Percentiles rank a stretch among this genome's conserved stretches.
Conservation (phyloP, 2,888 invertebrate genomes). For the Pecten maximus region DNA sequence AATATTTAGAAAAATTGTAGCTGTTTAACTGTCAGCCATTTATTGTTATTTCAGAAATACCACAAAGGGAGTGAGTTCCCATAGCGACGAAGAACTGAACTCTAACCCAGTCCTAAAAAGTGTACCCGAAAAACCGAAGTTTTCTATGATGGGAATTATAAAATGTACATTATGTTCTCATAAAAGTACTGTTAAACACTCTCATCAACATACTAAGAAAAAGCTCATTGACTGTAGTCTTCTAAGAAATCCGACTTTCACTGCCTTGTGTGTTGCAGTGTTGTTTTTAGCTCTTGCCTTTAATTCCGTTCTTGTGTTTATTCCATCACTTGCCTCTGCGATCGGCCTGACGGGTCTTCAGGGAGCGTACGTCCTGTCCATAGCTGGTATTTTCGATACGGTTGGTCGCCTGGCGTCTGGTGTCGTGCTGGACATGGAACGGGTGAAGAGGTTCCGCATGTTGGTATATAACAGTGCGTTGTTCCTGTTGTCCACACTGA, state of each 20-base stretch:
- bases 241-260: constrained; percentile 62
- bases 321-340: constrained; percentile 71
- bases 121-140: background rate
- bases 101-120: background rate
- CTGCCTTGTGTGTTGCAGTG: constrained; percentile 62
- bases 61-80: background rate
- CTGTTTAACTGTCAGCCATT: background rate
- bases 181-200: constrained; percentile 44
- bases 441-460: constrained; percentile 66
- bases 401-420: constrained; percentile 67
- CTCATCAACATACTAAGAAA: constrained; percentile 43
- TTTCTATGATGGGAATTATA: background rate
- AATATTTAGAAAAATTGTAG: no score
- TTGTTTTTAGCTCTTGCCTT: constrained; percentile 65
- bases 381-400: constrained; percentile 70
- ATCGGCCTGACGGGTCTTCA: constrained; percentile 62
- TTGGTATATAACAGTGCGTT: constrained; percentile 68
- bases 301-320: constrained; percentile 70
- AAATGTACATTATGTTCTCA: constrained; percentile 35
- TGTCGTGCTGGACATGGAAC: constrained; percentile 65
- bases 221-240: constrained; percentile 62
- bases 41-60: background rate
- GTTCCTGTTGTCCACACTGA: constrained; percentile 63
- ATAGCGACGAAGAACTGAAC: background rate
- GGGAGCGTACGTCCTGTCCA: constrained; percentile 68